Evolutionary conservation across 2,797 vertebrate genomes (phyloP).

Genomic region (Tiaroga cobitis): DNA sequence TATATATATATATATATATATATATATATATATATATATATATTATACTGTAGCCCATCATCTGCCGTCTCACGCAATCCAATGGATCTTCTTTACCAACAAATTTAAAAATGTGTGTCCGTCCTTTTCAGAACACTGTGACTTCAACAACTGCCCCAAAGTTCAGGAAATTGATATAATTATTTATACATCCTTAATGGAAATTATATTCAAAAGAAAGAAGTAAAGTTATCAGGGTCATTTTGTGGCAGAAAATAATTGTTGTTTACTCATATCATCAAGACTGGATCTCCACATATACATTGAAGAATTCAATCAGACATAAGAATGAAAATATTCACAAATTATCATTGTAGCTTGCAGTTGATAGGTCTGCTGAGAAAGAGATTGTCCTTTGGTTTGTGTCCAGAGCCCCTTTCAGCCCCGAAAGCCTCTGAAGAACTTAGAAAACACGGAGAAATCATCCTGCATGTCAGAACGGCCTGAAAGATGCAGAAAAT

Average conservation of each 20-base stretch:
- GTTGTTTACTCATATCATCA: not conserved
- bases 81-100: not conserved
- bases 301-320: not conserved
- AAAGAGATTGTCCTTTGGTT: not conserved
- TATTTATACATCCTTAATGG: not conserved
- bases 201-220: not conserved
- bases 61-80: no score
- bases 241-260: not conserved
- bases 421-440: constrained; percentile 81
- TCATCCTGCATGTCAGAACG: constrained; percentile 72
- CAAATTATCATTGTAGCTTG: not conserved
- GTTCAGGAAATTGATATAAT: not conserved
- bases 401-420: not conserved
- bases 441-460: constrained; percentile 76
- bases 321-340: not conserved
- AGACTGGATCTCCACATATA: not conserved
- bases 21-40: not conserved
- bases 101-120: not conserved
- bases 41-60: not conserved
- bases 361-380: not conserved
- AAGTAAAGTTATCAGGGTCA: not conserved
- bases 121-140: not conserved
- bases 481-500: constrained; percentile 65
- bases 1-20: no score
- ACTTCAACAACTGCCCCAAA: not conserved